Base-by-base conservation (phyloP, 1,140 invertebrate genomes). In the Meloidogyne chitwoodi region DNA sequence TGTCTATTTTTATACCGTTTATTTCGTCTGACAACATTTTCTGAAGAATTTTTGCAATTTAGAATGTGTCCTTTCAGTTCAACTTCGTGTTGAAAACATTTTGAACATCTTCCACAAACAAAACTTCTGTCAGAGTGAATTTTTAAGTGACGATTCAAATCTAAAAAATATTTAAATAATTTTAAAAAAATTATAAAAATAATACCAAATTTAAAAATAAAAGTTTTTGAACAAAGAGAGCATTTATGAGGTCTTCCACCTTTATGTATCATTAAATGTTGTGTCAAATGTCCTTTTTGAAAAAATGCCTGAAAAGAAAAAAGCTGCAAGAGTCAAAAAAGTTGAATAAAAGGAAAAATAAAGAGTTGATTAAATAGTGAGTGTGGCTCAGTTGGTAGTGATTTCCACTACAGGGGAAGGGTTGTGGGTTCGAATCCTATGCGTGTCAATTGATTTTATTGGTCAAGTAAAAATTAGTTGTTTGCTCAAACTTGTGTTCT, bases 151-250 rank as follows among this genome's bases (percentile, higher is more conserved):
- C 85, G 84, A 74, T 86, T 86, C n/a, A 86, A 70, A 68, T 85
- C 71, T 70, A 19, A 34, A 70, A 48, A n/a, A 26, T 34, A 24
- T 24, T 26, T 10, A 26, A 11, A 5, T 16, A 41, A n/a, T 14
- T 29, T 10, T 34, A 19, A 6, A 10, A 27, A 56, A 12, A 6
- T 19, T 19, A 6, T 48, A n/a, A 56, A n/a, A 68, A 4, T 10
- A 19, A n/a, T 70, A 70, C 68, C 84, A 72, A 85, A 85, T 77
- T 86, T 86, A 74, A 86, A 86, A 48, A 86, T 87, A 69, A 99
- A 99, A 80, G 95, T 91, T 88, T 99, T 99, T 87, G 96, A 93
- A 88, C 96, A 99, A 78, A 96, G 94, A 82, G 93, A 92, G 88
- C 96, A 99, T 88, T 96, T 93, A 86, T 98, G 95, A 0, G 96